Evolutionary conservation across 2,888 invertebrate species (phyloP).

Genomic region (Pterostichus niger): DNA sequence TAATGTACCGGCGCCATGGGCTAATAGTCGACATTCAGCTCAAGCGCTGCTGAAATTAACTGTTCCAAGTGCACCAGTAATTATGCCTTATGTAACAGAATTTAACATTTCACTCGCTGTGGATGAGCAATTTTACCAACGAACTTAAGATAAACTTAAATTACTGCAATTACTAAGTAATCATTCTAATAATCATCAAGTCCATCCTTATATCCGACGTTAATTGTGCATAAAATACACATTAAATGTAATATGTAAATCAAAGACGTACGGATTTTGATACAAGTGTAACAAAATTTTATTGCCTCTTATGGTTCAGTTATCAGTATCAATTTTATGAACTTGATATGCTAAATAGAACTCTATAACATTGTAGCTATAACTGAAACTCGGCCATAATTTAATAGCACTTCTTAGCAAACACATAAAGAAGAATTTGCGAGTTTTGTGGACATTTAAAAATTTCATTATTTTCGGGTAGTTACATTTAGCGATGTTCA

Average conservation of each 20-base stretch:
- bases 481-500: no score
- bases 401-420: no score
- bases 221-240: slow-evolving; percentile 39
- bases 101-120: slow-evolving; percentile 16
- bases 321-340: no score
- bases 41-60: background rate
- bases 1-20: background rate
- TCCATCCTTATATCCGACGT: slow-evolving; percentile 23
- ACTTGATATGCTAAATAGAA: background rate
- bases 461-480: no score
- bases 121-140: slow-evolving; percentile 42
- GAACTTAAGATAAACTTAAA: slow-evolving; percentile 44
- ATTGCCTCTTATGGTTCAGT: no score
- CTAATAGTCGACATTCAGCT: background rate
- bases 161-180: slow-evolving; percentile 41
- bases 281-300: slow-evolving; percentile 31
- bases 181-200: slow-evolving; percentile 37
- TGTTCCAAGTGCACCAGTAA: slow-evolving; percentile 26
- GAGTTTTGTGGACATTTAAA: no score
- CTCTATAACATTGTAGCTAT: background rate
- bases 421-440: no score
- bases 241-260: slow-evolving; percentile 45
- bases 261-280: slow-evolving; percentile 22
- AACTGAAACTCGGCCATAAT: no score
- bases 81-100: background rate